Evolutionary conservation across 2,888 invertebrate species (phyloP).

Genomic region (Heteromurus nitidus): DNA sequence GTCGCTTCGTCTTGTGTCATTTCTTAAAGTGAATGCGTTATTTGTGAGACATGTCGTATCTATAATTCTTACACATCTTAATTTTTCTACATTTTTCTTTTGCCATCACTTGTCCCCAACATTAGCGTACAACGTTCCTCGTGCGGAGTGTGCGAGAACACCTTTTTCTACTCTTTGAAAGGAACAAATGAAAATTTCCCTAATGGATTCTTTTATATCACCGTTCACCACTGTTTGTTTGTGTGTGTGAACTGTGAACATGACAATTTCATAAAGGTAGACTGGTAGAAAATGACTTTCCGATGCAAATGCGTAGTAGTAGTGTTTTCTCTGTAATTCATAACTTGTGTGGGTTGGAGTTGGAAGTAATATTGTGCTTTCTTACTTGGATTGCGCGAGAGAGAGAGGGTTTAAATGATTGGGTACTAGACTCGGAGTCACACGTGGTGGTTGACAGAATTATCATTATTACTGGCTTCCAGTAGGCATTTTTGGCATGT

Average conservation of each 20-base stretch:
- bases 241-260: too few species aligned
- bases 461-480: conserved; percentile 20
- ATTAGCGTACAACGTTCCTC: too few species aligned
- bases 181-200: not conserved
- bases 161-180: not conserved
- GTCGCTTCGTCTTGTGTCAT: conserved; percentile 23
- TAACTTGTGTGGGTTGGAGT: not conserved
- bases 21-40: too few species aligned
- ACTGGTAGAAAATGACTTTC: conserved; percentile 6
- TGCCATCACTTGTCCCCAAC: too few species aligned
- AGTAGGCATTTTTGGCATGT: not conserved
- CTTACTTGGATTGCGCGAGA: too few species aligned
- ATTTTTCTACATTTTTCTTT: too few species aligned
- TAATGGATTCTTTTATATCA: conserved; percentile 7
- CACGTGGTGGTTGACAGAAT: conserved; percentile 5
- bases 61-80: not conserved
- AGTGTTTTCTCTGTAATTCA: not conserved
- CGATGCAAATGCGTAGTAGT: not conserved
- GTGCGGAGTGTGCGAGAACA: too few species aligned
- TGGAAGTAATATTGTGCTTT: not conserved
- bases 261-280: not conserved
- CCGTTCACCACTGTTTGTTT: too few species aligned
- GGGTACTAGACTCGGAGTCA: not conserved
- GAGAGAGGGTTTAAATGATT: conserved; percentile 15
- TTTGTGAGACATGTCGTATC: too few species aligned